Conservation (phyloP, 1,140 invertebrate genomes). For the Varroa destructor region DNA sequence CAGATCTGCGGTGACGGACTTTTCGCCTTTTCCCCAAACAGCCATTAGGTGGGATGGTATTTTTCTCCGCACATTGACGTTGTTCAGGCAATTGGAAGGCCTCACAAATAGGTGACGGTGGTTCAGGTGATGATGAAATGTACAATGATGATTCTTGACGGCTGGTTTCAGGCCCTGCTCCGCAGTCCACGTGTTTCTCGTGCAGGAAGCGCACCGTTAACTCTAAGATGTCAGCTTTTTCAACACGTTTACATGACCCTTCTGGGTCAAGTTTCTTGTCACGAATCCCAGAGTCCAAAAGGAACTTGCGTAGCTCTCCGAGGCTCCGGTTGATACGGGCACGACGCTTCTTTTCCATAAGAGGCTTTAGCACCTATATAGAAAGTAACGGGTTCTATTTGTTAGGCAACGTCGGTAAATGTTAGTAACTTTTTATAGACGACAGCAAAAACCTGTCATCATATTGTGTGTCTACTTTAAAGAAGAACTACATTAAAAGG, state of each 20-base stretch:
- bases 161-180: not conserved
- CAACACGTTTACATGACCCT: conserved; percentile 43
- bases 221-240: conserved; percentile 92
- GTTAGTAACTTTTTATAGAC: not conserved
- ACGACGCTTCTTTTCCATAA: conserved; percentile 55
- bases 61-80: not conserved
- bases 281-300: conserved; percentile 11
- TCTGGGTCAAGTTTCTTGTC: conserved; percentile 21
- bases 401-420: not conserved
- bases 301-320: conserved; percentile 46
- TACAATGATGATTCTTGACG: too few relatives aligned
- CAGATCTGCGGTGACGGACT: not conserved
- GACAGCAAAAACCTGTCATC: not conserved
- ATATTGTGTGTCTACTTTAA: not conserved
- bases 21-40: not conserved
- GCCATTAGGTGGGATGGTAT: not conserved
- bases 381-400: conserved; percentile 36
- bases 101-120: not conserved
- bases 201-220: conserved; percentile 83
- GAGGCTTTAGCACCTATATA: conserved; percentile 65
- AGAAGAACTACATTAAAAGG: not conserved
- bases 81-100: not conserved
- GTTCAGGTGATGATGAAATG: not conserved
- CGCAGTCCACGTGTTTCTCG: conserved; percentile 8
- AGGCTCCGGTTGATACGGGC: conserved; percentile 55